Conservation (phyloP, 1,140 invertebrate species). For the Monochamus saltuarius region DNA sequence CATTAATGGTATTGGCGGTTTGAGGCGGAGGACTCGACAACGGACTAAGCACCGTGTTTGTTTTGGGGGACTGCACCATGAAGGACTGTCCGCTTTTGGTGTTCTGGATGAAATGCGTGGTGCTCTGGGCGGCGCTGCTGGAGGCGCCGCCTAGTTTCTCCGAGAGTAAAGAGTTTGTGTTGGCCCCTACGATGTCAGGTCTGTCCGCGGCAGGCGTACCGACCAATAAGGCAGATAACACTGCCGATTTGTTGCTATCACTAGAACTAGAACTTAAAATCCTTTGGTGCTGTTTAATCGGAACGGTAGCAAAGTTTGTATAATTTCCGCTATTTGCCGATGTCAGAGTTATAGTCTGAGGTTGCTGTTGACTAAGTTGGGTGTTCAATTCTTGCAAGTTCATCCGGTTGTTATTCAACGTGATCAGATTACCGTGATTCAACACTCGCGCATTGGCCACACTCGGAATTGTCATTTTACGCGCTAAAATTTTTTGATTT, state of each 20-base stretch:
- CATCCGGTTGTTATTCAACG: constrained; percentile 50
- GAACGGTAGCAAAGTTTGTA: constrained; percentile 42
- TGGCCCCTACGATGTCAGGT: constrained; percentile 57
- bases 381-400: constrained; percentile 42
- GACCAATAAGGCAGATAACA: constrained; percentile 41
- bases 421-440: constrained; percentile 55
- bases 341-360: constrained; percentile 47
- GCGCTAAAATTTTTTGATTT: constrained; percentile 44
- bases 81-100: constrained; percentile 38
- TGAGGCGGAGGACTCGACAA: constrained; percentile 61
- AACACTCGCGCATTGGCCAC: constrained; percentile 44
- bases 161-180: constrained; percentile 57
- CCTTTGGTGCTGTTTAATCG: constrained; percentile 42
- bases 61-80: constrained; percentile 42
- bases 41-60: constrained; percentile 45
- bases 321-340: constrained; percentile 39
- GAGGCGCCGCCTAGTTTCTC: constrained; percentile 60
- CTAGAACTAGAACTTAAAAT: constrained; percentile 23
- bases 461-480: constrained; percentile 48
- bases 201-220: constrained; percentile 63
- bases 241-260: constrained; percentile 33
- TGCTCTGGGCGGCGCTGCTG: constrained; percentile 18
- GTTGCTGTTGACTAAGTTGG: constrained; percentile 28
- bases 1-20: constrained; percentile 56
- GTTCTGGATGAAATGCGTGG: constrained; percentile 38